Conservation (phyloP, 2,797 vertebrate species). For the Sarcoramphus papa region DNA sequence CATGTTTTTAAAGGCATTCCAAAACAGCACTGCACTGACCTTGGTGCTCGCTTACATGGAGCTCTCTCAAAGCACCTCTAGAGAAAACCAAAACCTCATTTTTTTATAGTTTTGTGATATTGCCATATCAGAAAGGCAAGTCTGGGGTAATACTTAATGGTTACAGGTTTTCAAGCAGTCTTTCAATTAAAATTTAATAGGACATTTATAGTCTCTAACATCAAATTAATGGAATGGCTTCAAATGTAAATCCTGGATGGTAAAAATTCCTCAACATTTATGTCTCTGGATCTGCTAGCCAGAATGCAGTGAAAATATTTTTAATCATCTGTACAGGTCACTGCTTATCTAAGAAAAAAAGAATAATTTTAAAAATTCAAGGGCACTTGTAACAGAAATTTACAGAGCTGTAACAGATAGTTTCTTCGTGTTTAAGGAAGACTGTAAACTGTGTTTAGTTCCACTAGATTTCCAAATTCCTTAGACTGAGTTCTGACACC, state of each 20-base stretch:
- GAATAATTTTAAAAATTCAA: neutral
- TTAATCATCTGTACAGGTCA: neutral
- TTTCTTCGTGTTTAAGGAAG: neutral
- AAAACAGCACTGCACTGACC: neutral
- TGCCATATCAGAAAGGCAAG: neutral
- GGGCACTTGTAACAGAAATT: neutral
- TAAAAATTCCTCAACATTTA: neutral
- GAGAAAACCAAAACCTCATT: neutral
- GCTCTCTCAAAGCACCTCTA: neutral
- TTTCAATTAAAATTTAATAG: constrained; percentile 20
- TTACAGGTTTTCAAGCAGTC: neutral
- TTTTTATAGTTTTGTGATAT: neutral
- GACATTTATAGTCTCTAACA: neutral
- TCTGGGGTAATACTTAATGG: neutral
- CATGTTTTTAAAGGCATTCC: neutral
- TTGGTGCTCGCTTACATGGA: neutral
- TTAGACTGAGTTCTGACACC: neutral
- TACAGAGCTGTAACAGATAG: neutral
- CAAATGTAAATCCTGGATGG: neutral
- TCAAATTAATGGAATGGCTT: neutral
- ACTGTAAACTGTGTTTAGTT: neutral
- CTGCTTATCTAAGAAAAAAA: neutral
- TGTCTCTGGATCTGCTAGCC: neutral
- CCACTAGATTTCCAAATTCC: neutral
- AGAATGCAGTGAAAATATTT: neutral